phyloP scores from a whole-genome alignment of 2,888 invertebrate species.

The Trichopria drosophilae region DNA sequence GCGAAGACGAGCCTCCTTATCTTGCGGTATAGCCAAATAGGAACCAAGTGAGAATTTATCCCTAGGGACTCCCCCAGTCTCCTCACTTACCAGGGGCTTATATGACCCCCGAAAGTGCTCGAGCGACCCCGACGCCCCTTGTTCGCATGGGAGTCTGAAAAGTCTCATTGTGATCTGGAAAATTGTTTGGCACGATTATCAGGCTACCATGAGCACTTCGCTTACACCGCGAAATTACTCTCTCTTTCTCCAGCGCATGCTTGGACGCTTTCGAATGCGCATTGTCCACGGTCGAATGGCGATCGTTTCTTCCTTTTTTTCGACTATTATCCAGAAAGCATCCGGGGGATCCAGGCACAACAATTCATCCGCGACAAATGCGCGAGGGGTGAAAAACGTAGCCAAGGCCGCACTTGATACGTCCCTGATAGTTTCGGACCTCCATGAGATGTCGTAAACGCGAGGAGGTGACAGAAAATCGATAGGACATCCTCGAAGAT shows the following conservation, averaged over 20 bases:
- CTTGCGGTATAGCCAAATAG: slow-evolving; percentile 7
- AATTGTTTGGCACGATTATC: slow-evolving; percentile 43
- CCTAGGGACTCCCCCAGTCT: slow-evolving; percentile 50
- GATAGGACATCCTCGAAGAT: slow-evolving; percentile 41
- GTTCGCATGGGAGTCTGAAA: slow-evolving; percentile 29
- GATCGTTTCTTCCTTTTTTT: too few relatives aligned
- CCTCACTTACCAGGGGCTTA: slow-evolving; percentile 47
- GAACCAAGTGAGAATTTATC: slow-evolving; percentile 35
- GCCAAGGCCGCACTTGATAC: slow-evolving; percentile 37
- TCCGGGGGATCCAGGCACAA: slow-evolving; percentile 23
- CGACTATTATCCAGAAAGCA: slow-evolving; percentile 37
- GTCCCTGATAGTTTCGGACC: slow-evolving; percentile 54
- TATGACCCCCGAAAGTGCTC: slow-evolving; percentile 31
- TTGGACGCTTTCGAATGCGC: slow-evolving; percentile 11
- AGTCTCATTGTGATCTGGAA: slow-evolving; percentile 37
- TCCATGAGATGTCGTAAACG: slow-evolving; percentile 57
- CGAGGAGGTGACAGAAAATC: slow-evolving; percentile 57
- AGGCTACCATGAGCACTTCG: slow-evolving; percentile 35
- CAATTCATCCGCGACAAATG: background rate
- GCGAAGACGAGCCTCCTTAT: slow-evolving; percentile 24
- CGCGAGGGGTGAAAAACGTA: background rate
- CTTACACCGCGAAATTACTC: slow-evolving; percentile 5
- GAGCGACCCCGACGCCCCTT: slow-evolving; percentile 7
- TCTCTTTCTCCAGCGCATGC: background rate
- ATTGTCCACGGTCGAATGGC: slow-evolving; percentile 20